Percentiles rank a stretch among this genome's conserved stretches.
Evolutionary conservation across 2,888 invertebrate genomes (phyloP).

Genomic region (Crepidodera aurea): DNA sequence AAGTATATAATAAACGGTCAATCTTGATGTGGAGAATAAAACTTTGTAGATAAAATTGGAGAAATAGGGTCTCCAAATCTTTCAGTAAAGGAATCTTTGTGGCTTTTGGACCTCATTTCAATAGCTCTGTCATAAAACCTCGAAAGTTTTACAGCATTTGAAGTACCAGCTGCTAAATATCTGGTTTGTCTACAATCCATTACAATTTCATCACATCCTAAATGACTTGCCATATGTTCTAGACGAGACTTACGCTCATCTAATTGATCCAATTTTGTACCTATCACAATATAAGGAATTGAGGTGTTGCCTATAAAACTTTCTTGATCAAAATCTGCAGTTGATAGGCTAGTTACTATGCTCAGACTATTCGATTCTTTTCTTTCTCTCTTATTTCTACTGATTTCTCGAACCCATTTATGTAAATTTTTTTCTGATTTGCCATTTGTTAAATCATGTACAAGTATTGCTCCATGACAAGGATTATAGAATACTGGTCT

Average conservation of each 20-base stretch:
- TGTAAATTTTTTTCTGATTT: constrained; percentile 94
- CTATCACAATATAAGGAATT: constrained; percentile 92
- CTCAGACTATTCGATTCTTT: constrained; percentile 31
- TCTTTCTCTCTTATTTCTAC: constrained; percentile 32
- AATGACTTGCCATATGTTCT: constrained; percentile 82
- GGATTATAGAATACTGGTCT: constrained; percentile 93
- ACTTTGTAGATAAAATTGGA: constrained; percentile 56
- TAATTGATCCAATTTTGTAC: constrained; percentile 85
- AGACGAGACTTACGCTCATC: constrained; percentile 72
- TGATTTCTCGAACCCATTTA: constrained; percentile 86
- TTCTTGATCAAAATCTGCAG: constrained; percentile 78
- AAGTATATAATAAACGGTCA: constrained; percentile 32
- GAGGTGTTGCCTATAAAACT: constrained; percentile 83
- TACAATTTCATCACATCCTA: constrained; percentile 92
- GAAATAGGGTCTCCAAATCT: constrained; percentile 55
- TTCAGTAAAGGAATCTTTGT: constrained; percentile 54
- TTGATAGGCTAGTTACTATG: constrained; percentile 43
- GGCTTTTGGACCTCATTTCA: constrained; percentile 63
- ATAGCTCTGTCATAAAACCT: constrained; percentile 93
- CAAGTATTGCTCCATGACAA: constrained; percentile 93
- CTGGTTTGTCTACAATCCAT: constrained; percentile 78
- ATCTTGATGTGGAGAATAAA: constrained; percentile 57
- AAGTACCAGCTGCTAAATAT: constrained; percentile 92
- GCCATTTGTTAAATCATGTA: constrained; percentile 95
- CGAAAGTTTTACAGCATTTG: constrained; percentile 91